Evolutionary conservation across 2,113 vertebrate genomes (phyloP).

Genomic region (Condylura cristata): DNA sequence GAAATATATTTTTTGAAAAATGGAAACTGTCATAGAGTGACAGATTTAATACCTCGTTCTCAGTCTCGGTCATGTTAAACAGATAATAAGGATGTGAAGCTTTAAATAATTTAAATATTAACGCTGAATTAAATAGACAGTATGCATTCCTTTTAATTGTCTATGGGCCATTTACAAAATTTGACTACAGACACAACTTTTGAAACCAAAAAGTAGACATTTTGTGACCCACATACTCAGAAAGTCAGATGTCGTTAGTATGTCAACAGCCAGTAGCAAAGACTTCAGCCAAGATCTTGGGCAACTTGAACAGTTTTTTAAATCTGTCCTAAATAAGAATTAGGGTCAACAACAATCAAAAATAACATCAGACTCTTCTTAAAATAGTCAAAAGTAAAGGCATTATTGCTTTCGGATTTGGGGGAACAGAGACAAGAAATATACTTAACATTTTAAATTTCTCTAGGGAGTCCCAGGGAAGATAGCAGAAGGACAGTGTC

Average conservation of each 20-base stretch:
- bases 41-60: background rate
- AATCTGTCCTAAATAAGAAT: background rate
- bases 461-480: no score
- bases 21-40: background rate
- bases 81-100: background rate
- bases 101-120: conserved; percentile 43
- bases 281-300: background rate
- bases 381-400: background rate
- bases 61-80: background rate
- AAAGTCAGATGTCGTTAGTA: background rate
- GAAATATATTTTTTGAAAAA: background rate
- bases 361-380: conserved; percentile 37
- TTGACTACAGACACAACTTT: background rate
- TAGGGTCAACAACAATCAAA: background rate
- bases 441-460: background rate
- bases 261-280: background rate
- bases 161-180: background rate
- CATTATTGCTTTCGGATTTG: conserved; percentile 4
- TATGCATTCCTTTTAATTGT: conserved; percentile 22
- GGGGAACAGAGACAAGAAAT: background rate
- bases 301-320: background rate
- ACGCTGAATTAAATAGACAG: background rate
- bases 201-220: conserved; percentile 1
- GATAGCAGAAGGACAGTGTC: no score
- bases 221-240: background rate